Conservation (phyloP, 2,113 vertebrate species). For the Marmota flaviventris region DNA sequence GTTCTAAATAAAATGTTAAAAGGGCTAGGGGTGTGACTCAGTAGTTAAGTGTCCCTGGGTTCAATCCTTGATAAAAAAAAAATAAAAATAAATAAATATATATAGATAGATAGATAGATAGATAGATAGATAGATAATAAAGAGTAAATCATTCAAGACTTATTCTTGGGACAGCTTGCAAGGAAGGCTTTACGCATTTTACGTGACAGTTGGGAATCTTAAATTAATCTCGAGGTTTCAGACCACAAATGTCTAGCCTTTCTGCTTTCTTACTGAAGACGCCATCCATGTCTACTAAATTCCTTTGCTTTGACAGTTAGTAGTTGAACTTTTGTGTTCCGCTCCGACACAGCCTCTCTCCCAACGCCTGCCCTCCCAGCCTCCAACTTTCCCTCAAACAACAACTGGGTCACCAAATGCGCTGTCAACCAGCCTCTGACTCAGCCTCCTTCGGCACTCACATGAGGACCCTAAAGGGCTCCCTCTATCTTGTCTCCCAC, state of each 20-base stretch:
- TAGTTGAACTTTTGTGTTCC: not conserved
- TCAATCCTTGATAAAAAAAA: too few species aligned
- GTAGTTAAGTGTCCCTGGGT: too few species aligned
- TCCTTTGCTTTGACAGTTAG: not conserved
- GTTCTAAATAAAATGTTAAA: too few species aligned
- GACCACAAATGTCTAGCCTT: not conserved
- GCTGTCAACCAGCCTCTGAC: not conserved
- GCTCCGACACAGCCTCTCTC: not conserved
- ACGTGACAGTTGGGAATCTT: not conserved
- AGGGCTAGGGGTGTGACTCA: too few species aligned
- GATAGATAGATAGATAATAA: not conserved
- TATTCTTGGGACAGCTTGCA: not conserved
- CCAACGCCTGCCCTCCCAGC: not conserved
- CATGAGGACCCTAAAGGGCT: not conserved
- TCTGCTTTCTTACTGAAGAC: not conserved
- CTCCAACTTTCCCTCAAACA: not conserved
- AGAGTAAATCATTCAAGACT: not conserved
- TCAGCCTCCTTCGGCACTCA: accelerated
- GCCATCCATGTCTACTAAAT: not conserved
- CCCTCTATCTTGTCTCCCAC: not conserved
- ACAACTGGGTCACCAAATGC: not conserved
- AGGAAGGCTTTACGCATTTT: not conserved
- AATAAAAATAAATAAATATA: too few species aligned
- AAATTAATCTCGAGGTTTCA: not conserved
- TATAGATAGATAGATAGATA: too few species aligned